Evolutionary conservation across 2,888 invertebrate genomes (phyloP), one percentile per base, ranked within the genome.

Genomic region (Lithophane socia): DNA sequence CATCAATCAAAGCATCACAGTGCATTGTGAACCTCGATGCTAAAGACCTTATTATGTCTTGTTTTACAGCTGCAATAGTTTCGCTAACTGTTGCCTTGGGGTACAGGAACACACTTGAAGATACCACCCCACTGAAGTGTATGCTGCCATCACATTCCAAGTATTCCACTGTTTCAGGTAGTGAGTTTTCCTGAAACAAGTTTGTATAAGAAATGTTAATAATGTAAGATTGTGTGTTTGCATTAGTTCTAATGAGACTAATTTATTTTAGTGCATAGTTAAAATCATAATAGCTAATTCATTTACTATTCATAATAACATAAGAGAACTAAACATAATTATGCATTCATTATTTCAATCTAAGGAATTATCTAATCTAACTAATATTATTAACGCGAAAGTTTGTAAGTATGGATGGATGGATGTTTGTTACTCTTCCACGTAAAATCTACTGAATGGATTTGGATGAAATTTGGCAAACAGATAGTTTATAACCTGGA

Each of bases 1-100:
- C 98, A 94, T 98, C 98, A 87, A 99, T 98, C 73, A 99, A 96
- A 75, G 99, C 99, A 94, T 99, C 99, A 97, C 99, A 99, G 92
- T 99, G 98, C 97, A 99, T 98, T 90, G 99, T 99, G 91, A 99
- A 97, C 82, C 99, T 97, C 18, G 99, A 98, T 18, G 98, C 97
- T 77, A 99, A 95, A 73, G 99, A 99, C 78, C 99, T 97, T 83
- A 99, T 97, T 44, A 99, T 97, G 91, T 99, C 99, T 92, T 98
- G 97, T 90, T 98, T 98, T 18, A 99, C 97, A 42, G 98, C 98
- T 85, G 95, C 94, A 44, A 98, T 97, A 1, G 98, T 98, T 91
- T 98, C 98, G 68, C 96, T 96, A 49, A 99, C 97, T 3, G 98
- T 98, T 7, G 98, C 98, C 91, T 98, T 98, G 18, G 98, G 97